Base-by-base conservation (phyloP, 2,113 vertebrate species). In the Mormyrus lacerda region DNA sequence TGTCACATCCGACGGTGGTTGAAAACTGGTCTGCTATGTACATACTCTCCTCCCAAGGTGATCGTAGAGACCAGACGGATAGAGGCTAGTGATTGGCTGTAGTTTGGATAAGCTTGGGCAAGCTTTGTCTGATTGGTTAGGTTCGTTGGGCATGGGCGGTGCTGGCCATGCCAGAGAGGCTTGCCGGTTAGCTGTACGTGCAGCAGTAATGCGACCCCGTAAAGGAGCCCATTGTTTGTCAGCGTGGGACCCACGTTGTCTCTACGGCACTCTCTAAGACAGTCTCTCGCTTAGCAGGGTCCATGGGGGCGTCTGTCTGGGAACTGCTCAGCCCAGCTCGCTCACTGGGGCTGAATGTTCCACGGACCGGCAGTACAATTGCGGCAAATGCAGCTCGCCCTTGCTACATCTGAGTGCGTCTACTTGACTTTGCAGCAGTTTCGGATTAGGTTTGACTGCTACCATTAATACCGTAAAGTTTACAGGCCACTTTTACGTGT, bases 141-240 rank as follows among this genome's bases (percentile, higher is more conserved):
- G 93, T 90, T 91, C 90, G 93, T 93, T 92, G 93, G 89, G 90
- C 44, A 87, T 76, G 89, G 88, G 92, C 89, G 69, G 88, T 91
- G 93, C 88, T 45, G 6, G 76, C 27, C 35, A 82, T 19, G 31
- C 69, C n/a, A 5, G 92, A 91, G 91, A 90, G 88, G 93, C 90
- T 90, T 58, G 55, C 92, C 93, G 90, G 11, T 79, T 35, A 89
- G 90, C 85, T 85, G 91, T 89, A 90, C 91, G 17, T 3, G 92
- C 88, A 55, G 92, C 91, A 92, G 95, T 92, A 95, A 94, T 5
- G 90, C 55, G 65, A 93, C 91, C 91, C 84, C 90, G 94, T 94
- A 96, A 96, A 95, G 95, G 90, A 42, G 51, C 87, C 89, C 58
- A 91, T 95, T 96, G 95, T 96, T 92, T 69, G 85, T 82, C 73